Conservation (phyloP, 2,888 invertebrate genomes). For the Drosophila lacicola region DNA sequence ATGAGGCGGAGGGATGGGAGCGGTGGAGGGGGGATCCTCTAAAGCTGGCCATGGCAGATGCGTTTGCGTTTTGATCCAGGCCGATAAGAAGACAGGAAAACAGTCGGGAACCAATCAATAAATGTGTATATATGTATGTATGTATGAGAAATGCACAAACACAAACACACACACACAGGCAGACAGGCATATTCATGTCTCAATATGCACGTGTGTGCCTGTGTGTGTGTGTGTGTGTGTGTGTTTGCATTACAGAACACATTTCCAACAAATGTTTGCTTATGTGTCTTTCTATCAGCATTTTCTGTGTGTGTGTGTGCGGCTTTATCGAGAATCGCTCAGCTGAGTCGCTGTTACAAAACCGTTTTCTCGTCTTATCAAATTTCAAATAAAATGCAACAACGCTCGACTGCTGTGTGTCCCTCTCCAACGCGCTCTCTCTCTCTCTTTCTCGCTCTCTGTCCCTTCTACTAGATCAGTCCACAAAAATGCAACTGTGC, state of each 20-base stretch:
- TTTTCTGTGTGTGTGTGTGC: conserved; percentile 18
- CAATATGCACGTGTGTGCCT: background rate
- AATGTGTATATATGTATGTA: conserved; percentile 14
- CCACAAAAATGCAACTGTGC: conserved; percentile 37
- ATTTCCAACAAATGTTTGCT: conserved; percentile 50
- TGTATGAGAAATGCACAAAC: background rate
- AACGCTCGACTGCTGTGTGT: conserved; percentile 17
- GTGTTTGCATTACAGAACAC: conserved; percentile 41
- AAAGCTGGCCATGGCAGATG: conserved; percentile 18
- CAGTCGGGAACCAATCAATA: conserved; percentile 51
- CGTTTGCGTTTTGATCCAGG: conserved; percentile 24
- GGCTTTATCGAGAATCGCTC: conserved; percentile 60
- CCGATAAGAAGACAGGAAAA: conserved; percentile 27
- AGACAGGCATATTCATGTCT: background rate
- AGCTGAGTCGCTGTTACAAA: conserved; percentile 61
- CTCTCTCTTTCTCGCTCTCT: background rate
- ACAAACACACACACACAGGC: background rate
- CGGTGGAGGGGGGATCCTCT: too few relatives aligned
- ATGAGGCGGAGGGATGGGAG: background rate
- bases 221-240: background rate
- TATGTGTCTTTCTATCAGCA: conserved; percentile 39
- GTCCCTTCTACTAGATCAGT: background rate
- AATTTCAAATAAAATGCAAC: conserved; percentile 69
- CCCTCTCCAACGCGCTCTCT: background rate
- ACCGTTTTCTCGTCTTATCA: conserved; percentile 60